Evolutionary conservation across 2,113 vertebrate genomes (phyloP).

Genomic region (Chaetorhynchus papuensis): DNA sequence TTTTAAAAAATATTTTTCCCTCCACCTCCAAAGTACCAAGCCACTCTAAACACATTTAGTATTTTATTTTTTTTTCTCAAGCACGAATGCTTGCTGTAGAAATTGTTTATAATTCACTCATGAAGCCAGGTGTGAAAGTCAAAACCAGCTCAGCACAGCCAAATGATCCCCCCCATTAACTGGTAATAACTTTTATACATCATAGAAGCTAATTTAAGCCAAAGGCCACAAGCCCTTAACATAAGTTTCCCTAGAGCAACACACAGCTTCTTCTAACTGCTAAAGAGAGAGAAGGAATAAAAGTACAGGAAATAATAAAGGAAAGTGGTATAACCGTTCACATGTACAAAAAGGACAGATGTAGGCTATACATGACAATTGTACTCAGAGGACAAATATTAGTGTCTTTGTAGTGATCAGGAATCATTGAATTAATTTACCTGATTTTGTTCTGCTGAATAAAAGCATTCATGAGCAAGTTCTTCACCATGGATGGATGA

Average conservation of each 20-base stretch:
- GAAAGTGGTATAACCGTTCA: neutral
- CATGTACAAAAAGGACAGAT: neutral
- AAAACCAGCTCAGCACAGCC: neutral
- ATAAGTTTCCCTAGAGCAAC: neutral
- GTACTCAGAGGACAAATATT: neutral
- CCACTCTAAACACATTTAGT: slow-evolving; percentile 20
- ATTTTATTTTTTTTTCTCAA: neutral
- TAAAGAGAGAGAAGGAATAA: neutral
- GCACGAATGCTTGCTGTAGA: neutral
- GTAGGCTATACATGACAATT: neutral
- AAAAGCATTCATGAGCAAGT: neutral
- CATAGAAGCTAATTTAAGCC: neutral
- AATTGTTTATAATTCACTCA: neutral
- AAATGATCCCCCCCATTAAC: neutral
- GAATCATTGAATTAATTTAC: neutral
- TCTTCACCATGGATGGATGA: neutral
- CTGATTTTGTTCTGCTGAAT: neutral
- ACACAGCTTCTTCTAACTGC: neutral
- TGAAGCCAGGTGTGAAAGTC: neutral
- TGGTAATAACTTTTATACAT: neutral
- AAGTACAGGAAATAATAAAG: neutral
- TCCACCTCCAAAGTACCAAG: neutral
- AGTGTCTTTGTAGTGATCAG: neutral
- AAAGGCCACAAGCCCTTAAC: neutral
- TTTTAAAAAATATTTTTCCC: neutral